phyloP scores from a whole-genome alignment of 1,140 invertebrate species.

The Pseudachorutes palmiensis region DNA sequence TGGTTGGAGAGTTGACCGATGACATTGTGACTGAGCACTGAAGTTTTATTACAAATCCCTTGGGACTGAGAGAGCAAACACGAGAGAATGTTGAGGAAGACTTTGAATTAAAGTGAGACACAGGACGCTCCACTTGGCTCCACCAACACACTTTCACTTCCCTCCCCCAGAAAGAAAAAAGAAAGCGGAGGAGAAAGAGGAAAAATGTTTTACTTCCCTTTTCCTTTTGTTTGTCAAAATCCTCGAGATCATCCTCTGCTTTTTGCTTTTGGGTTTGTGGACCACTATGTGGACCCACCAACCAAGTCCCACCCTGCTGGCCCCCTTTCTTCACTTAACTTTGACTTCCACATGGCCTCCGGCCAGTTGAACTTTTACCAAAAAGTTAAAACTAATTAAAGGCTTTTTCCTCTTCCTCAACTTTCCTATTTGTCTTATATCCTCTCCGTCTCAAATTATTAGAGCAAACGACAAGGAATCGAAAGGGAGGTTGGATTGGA shows the following conservation, averaged over 20 bases:
- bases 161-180: no score
- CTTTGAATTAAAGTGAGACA: neutral
- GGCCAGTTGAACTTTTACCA: no score
- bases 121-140: neutral
- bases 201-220: neutral
- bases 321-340: no score
- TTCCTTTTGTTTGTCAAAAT: neutral
- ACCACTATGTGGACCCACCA: conserved; percentile 12
- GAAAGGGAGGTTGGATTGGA: no score
- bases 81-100: neutral
- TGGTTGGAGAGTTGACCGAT: neutral
- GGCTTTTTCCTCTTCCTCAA: no score
- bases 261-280: neutral
- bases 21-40: neutral
- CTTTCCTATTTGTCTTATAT: no score
- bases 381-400: no score
- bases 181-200: neutral
- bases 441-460: no score
- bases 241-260: neutral
- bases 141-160: no score
- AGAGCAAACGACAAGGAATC: no score
- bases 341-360: no score
- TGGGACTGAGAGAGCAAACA: neutral
- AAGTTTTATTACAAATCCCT: neutral
- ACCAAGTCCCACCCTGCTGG: no score